Conservation (phyloP, 2,888 invertebrate genomes). For the Vandiemenella viatica region DNA sequence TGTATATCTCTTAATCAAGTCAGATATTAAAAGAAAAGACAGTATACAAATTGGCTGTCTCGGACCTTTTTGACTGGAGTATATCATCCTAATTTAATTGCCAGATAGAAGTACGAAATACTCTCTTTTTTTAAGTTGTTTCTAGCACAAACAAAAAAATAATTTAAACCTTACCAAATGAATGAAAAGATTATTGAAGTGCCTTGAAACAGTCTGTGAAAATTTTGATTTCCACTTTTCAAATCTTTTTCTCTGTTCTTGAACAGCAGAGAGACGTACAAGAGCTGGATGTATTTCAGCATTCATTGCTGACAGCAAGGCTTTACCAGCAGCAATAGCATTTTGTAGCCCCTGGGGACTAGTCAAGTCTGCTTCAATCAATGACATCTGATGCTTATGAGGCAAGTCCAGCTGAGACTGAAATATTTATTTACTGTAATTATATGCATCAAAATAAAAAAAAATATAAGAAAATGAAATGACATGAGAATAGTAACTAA, state of each 20-base stretch:
- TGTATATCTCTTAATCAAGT: too few species aligned
- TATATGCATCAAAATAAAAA: neutral
- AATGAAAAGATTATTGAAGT: conserved; percentile 87
- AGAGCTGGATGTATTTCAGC: conserved; percentile 47
- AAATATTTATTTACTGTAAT: conserved; percentile 11
- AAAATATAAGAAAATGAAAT: too few species aligned
- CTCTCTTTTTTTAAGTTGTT: too few species aligned
- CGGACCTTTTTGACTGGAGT: too few species aligned
- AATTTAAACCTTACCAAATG: conserved; percentile 48
- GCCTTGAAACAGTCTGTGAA: conserved; percentile 68
- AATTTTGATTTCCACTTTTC: conserved; percentile 65
- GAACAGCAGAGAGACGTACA: conserved; percentile 54
- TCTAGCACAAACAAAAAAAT: conserved; percentile 7
- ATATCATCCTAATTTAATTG: too few species aligned
- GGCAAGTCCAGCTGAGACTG: conserved; percentile 56
- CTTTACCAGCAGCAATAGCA: conserved; percentile 54
- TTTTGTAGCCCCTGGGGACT: conserved; percentile 42
- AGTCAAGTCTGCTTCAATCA: conserved; percentile 58
- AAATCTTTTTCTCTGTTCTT: conserved; percentile 64
- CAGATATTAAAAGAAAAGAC: too few species aligned
- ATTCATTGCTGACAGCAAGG: conserved; percentile 58
- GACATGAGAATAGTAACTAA: too few species aligned
- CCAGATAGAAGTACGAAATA: too few species aligned
- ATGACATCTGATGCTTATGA: conserved; percentile 44
- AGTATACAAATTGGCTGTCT: too few species aligned